Evolutionary conservation across 2,797 vertebrate species (phyloP).

Genomic region (Catharus ustulatus): DNA sequence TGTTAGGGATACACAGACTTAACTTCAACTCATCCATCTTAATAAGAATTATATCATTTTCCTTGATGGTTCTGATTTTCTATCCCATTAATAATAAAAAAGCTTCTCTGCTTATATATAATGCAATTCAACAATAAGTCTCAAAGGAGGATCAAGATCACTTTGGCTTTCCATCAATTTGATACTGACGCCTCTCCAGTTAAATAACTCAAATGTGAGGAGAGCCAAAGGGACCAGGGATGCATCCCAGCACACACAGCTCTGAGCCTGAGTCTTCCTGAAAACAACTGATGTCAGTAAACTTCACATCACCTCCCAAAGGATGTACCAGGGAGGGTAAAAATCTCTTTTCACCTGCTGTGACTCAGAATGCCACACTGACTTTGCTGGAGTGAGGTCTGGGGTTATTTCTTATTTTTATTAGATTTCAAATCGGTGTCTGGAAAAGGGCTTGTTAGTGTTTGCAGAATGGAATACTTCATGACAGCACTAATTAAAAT

Average conservation of each 20-base stretch:
- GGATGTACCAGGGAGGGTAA: not conserved
- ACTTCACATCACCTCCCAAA: not conserved
- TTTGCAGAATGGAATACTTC: constrained; percentile 15
- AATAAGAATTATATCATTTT: constrained; percentile 52
- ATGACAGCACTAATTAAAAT: constrained; percentile 59
- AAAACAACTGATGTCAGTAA: not conserved
- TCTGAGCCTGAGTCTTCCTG: not conserved
- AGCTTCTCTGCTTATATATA: constrained; percentile 66
- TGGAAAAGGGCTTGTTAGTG: constrained; percentile 42
- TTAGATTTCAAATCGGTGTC: not conserved
- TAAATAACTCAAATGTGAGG: not conserved
- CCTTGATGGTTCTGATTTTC: constrained; percentile 65
- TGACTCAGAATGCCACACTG: not conserved
- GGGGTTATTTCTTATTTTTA: not conserved
- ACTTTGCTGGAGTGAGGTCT: not conserved
- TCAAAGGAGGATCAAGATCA: constrained; percentile 66
- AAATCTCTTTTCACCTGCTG: not conserved
- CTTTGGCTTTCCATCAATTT: constrained; percentile 66
- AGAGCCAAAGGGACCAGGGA: not conserved
- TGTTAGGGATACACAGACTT: not conserved
- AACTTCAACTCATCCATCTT: constrained; percentile 51
- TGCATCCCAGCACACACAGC: not conserved
- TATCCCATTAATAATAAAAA: constrained; percentile 67
- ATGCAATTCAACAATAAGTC: constrained; percentile 61
- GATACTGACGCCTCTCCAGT: constrained; percentile 10